Evolutionary conservation across 2,888 invertebrate species (phyloP), one percentile per base, ranked within the genome.

Genomic region (Drosophila meridionalis): DNA sequence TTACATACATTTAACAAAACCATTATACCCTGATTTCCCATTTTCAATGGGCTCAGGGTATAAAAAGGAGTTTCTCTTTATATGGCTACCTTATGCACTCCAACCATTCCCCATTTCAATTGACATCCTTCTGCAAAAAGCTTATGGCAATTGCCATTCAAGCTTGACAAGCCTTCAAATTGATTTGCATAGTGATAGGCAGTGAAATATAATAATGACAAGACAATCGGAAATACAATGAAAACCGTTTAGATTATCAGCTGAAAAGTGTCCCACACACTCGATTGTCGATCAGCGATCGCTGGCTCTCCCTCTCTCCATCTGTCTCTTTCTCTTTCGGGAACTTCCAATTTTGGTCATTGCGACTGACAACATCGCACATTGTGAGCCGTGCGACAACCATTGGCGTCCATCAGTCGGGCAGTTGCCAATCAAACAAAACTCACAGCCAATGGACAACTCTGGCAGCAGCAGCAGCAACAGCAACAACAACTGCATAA

Each of bases 401-500:
- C 59, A 47, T 71, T 70, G 76, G 77, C 62, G 72, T 77, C 78
- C 82, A 77, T 77, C 76, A 76, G 72, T 60, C 64, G 61, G 62
- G n/a, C 63, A 26, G 36, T 53, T 65, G 72, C 58, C 77, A 81
- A 77, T 77, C 77, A 77, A 76, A 64, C 53, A 61, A 53, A 56
- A 52, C 55, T 42, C 78, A 62, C 47, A 34, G 57, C 38, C 20
- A 47, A 9, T 38, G 32, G 50, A 75, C 59, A 59, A 59, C 65
- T 42, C 40, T 50, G 20, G 55, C 38, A 26, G 36, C 53, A 52
- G 4, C 53, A 53, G 12, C 36, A 42, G 30, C 50, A 55, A 58
- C 76, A 56, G 62, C 77, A 55, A 30, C 40, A 70, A 62, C 81
- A 57, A 66, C 77, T 86, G 89, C 90, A 86, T 90, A 86, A 90